Evolutionary conservation across 2,888 invertebrate species (phyloP).

Genomic region (Acanthoscelides obtectus): DNA sequence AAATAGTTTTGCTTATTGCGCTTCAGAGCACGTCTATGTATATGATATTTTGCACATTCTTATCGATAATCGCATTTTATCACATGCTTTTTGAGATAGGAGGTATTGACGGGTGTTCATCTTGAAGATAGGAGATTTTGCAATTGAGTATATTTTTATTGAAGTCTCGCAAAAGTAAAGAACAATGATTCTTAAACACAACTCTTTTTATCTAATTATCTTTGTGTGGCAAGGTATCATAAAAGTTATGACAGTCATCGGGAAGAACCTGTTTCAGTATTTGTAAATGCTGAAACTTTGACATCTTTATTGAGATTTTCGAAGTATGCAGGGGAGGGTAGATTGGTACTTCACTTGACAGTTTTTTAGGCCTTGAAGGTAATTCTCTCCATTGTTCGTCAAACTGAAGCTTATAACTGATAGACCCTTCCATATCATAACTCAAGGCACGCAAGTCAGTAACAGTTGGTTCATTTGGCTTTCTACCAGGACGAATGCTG

Average conservation of each 20-base stretch:
- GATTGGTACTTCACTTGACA: not conserved
- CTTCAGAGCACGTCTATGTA: not conserved
- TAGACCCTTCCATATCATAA: not conserved
- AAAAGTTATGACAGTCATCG: constrained; percentile 1
- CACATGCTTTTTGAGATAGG: not conserved
- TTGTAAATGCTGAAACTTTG: not conserved
- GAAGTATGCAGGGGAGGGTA: not conserved
- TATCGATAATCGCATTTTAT: not conserved
- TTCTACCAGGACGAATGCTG: constrained; percentile 4
- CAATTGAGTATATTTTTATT: not conserved
- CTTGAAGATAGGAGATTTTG: not conserved
- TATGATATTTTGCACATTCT: not conserved
- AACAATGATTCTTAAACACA: not conserved
- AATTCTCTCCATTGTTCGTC: not conserved
- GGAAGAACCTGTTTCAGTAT: constrained; percentile 1
- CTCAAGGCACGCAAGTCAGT: not conserved
- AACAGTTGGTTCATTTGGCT: not conserved
- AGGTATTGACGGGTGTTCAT: not conserved
- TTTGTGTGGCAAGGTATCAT: constrained; percentile 1
- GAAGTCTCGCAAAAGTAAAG: not conserved
- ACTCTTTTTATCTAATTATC: not conserved
- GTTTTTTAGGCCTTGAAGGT: not conserved
- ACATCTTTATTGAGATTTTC: not conserved
- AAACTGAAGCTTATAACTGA: not conserved
- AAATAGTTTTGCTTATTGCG: not conserved